phyloP scores from a whole-genome alignment of 2,797 vertebrate genomes.

The Poeciliopsis paucimaculata region DNA sequence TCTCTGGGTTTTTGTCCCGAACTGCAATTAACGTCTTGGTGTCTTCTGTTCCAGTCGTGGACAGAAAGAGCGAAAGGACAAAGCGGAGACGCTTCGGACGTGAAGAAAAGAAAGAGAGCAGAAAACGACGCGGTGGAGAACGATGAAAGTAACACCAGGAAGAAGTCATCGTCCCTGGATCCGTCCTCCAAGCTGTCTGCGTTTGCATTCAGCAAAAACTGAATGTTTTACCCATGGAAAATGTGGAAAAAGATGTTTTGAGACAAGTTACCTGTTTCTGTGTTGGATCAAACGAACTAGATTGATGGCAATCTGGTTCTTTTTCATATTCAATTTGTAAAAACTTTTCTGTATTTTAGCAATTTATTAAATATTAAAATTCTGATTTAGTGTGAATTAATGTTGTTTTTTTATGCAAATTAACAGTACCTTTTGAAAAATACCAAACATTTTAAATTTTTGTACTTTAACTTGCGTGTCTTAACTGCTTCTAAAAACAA shows the following conservation, averaged over 20 bases:
- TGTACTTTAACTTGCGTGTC: too few species aligned
- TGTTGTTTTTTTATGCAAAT: background rate
- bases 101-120: conserved; percentile 87
- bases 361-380: conserved; percentile 60
- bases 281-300: background rate
- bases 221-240: background rate
- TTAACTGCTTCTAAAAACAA: too few species aligned
- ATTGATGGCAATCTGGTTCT: background rate
- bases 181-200: conserved; percentile 83
- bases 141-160: conserved; percentile 81
- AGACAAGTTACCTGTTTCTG: background rate
- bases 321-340: background rate
- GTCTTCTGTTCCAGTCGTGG: conserved; percentile 81
- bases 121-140: conserved; percentile 43
- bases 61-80: conserved; percentile 86
- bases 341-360: conserved; percentile 41
- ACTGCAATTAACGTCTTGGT: conserved; percentile 29
- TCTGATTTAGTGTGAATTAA: background rate
- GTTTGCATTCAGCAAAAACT: conserved; percentile 90
- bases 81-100: conserved; percentile 68
- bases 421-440: background rate
- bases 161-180: conserved; percentile 79
- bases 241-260: background rate
- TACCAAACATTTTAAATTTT: background rate
- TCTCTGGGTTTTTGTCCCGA: background rate